Conservation (phyloP, 2,888 invertebrate genomes). For the Drosophila multiciliata region DNA sequence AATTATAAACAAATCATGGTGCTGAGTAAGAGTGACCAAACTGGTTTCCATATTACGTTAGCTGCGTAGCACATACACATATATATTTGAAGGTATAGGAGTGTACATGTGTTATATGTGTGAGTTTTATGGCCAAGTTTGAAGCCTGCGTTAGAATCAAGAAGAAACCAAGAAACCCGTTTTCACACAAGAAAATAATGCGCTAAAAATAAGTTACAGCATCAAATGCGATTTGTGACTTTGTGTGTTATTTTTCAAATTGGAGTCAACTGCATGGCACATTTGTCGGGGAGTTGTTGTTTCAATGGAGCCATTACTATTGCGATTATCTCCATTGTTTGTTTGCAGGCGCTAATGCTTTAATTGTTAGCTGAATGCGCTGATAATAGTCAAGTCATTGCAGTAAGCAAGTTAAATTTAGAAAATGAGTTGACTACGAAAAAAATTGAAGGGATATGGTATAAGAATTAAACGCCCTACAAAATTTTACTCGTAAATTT, state of each 20-base stretch:
- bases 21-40: slow-evolving; percentile 78
- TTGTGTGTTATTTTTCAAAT: slow-evolving; percentile 47
- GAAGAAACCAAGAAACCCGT: slow-evolving; percentile 62
- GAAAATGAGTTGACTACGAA: background rate
- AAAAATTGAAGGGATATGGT: background rate
- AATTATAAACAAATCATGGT: slow-evolving; percentile 52
- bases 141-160: slow-evolving; percentile 49
- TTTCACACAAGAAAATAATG: slow-evolving; percentile 50
- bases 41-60: slow-evolving; percentile 66
- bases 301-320: slow-evolving; percentile 27
- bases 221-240: slow-evolving; percentile 43
- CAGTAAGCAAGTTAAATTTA: slow-evolving; percentile 5
- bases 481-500: background rate
- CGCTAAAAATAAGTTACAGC: slow-evolving; percentile 78
- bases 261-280: slow-evolving; percentile 37
- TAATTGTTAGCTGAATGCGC: slow-evolving; percentile 41
- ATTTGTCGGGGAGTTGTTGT: slow-evolving; percentile 23
- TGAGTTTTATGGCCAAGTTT: slow-evolving; percentile 18
- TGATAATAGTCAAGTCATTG: slow-evolving; percentile 25
- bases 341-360: slow-evolving; percentile 34
- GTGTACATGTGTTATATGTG: slow-evolving; percentile 15
- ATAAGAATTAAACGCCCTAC: background rate
- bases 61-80: slow-evolving; percentile 1
- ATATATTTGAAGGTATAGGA: slow-evolving; percentile 2
- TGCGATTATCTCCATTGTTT: slow-evolving; percentile 49